Evolutionary conservation across 2,888 invertebrate species (phyloP).

Genomic region (Drosophila rubida): DNA sequence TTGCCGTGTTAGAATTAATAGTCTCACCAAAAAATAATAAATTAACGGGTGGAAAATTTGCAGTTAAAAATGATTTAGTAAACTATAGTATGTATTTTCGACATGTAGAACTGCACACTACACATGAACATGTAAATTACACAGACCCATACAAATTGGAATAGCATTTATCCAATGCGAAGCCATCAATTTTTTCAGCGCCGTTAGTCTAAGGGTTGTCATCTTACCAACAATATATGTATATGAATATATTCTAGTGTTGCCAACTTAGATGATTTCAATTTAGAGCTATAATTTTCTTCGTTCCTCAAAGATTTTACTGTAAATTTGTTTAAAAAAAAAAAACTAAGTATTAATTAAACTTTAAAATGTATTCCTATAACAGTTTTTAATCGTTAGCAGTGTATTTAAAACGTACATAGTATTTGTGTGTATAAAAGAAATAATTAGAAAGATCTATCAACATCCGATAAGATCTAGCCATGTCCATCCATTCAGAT

Average conservation of each 20-base stretch:
- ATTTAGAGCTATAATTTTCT: too few species aligned
- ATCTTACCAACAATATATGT: background rate
- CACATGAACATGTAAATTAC: conserved; percentile 52
- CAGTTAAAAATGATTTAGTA: conserved; percentile 61
- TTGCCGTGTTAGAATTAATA: conserved; percentile 6
- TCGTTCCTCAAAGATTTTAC: too few species aligned
- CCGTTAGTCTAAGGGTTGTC: conserved; percentile 45
- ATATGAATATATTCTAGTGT: background rate
- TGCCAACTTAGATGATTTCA: too few species aligned
- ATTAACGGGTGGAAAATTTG: conserved; percentile 65
- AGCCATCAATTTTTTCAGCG: conserved; percentile 47
- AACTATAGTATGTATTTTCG: conserved; percentile 66
- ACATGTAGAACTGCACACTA: conserved; percentile 67
- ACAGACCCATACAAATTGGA: conserved; percentile 33
- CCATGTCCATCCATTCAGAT: too few species aligned
- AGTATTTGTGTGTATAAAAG: too few species aligned
- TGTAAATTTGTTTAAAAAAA: too few species aligned
- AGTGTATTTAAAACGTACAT: too few species aligned
- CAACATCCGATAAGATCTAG: too few species aligned
- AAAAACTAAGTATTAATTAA: too few species aligned
- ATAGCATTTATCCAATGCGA: conserved; percentile 11
- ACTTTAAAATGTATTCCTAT: too few species aligned
- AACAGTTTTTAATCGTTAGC: too few species aligned
- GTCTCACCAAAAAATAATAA: conserved; percentile 75
- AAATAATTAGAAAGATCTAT: too few species aligned